Conservation (phyloP, 2,888 invertebrate species). For the Lepidochrysops patricia region DNA sequence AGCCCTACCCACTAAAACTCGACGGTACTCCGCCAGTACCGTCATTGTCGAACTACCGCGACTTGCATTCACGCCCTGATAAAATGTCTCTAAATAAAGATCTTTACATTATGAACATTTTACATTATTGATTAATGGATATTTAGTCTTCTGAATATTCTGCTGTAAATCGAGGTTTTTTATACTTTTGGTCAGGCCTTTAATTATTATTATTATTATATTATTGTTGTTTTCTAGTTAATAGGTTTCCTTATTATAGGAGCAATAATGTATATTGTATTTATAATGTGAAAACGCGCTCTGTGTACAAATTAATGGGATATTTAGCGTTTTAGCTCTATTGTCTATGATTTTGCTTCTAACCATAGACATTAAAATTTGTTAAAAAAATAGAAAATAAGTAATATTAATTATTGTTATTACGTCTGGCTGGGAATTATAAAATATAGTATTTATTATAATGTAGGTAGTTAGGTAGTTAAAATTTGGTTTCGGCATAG, state of each 20-base stretch:
- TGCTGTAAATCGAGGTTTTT: too few species aligned
- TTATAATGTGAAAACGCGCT: not conserved
- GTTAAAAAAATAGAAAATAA: not conserved
- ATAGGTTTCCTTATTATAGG: not conserved
- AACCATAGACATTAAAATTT: constrained; percentile 3
- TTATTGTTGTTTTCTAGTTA: not conserved
- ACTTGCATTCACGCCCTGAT: too few species aligned
- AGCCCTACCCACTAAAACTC: too few species aligned
- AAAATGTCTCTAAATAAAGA: too few species aligned
- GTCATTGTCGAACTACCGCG: too few species aligned
- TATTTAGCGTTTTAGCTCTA: not conserved
- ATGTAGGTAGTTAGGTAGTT: not conserved
- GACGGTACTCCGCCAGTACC: too few species aligned
- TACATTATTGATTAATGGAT: too few species aligned
- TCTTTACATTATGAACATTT: too few species aligned
- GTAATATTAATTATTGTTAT: not conserved
- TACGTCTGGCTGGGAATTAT: not conserved
- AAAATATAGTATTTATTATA: not conserved
- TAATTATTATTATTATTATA: too few species aligned
- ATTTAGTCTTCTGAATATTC: too few species aligned
- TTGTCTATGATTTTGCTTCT: not conserved
- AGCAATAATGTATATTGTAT: not conserved
- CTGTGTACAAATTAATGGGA: not conserved
- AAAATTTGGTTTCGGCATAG: not conserved
- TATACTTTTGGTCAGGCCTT: too few species aligned